A percentile compares a stretch with the other conserved stretches of the same genome.
Conservation (phyloP, 2,113 vertebrate species). For the Hemichromis elongatus region DNA sequence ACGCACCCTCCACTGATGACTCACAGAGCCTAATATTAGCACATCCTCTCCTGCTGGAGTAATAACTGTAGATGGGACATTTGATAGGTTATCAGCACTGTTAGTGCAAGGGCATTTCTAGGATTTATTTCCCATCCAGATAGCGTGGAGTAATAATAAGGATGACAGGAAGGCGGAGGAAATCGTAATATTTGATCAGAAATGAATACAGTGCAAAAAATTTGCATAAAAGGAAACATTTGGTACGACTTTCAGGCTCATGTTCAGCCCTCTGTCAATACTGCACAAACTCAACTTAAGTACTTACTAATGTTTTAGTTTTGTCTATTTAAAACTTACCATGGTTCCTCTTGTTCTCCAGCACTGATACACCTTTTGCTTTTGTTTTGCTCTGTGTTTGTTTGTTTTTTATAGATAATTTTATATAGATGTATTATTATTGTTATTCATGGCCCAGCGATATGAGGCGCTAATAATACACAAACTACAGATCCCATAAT, state of each 20-base stretch:
- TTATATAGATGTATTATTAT: too few relatives aligned
- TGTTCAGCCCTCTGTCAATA: neutral
- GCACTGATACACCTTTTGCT: neutral
- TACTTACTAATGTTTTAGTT: accelerated
- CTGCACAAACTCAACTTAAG: neutral
- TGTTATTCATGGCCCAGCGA: too few relatives aligned
- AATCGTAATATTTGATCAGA: neutral
- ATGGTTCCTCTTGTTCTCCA: neutral
- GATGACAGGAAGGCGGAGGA: neutral
- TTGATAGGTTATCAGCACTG: constrained; percentile 8
- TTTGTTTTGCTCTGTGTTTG: too few relatives aligned
- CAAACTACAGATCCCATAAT: too few relatives aligned
- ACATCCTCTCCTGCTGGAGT: neutral
- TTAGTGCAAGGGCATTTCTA: constrained; percentile 1
- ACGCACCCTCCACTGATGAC: neutral
- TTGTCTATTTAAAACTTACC: neutral
- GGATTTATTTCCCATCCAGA: neutral
- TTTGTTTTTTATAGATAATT: too few relatives aligned
- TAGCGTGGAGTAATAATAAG: neutral
- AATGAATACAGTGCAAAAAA: neutral
- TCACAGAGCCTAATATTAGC: constrained; percentile 23
- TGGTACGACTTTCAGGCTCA: neutral
- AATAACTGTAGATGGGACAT: constrained; percentile 27
- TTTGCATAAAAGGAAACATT: too few relatives aligned
- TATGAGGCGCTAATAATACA: too few relatives aligned